These are phyloP conservation scores for Furnarius figulus DNA, from an alignment of 2,113 vertebrate species.

Conservation along the genomic window DNA sequence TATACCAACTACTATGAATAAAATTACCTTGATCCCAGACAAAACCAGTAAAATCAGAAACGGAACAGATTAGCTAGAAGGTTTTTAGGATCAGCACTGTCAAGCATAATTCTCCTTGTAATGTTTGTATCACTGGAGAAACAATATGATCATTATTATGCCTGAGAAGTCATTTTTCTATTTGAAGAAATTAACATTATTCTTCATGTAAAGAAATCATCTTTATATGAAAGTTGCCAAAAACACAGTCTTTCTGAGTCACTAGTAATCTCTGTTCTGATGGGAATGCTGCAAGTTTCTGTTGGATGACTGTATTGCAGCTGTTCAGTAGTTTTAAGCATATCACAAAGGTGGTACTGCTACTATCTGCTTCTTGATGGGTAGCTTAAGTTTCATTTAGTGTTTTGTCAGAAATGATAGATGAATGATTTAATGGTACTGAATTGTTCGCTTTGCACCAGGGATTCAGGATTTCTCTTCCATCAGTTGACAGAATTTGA, in stretches of 20 bases:
- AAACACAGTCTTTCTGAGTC: neutral
- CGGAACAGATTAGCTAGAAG: neutral
- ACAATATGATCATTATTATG: neutral
- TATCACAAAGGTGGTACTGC: neutral
- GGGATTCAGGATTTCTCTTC: neutral
- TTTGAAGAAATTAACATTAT: neutral
- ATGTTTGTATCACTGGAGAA: neutral
- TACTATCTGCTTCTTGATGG: neutral
- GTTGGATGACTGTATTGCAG: neutral
- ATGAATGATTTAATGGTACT: neutral
- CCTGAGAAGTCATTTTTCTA: neutral
- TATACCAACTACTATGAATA: neutral
- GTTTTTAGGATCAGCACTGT: neutral
- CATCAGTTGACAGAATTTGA: neutral
- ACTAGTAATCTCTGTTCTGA: neutral
- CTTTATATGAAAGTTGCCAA: neutral
- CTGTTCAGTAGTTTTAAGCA: neutral
- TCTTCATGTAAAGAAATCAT: neutral
- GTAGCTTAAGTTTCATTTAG: neutral
- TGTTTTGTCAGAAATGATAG: neutral
- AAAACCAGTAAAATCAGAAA: neutral
- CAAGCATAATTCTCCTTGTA: neutral
- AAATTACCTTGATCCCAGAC: neutral
- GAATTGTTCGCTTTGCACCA: neutral
- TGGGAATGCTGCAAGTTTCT: neutral